A percentile compares a stretch with the other conserved stretches of the same genome.
phyloP scores from a whole-genome alignment of 2,113 vertebrate genomes.

The Ictalurus furcatus region DNA sequence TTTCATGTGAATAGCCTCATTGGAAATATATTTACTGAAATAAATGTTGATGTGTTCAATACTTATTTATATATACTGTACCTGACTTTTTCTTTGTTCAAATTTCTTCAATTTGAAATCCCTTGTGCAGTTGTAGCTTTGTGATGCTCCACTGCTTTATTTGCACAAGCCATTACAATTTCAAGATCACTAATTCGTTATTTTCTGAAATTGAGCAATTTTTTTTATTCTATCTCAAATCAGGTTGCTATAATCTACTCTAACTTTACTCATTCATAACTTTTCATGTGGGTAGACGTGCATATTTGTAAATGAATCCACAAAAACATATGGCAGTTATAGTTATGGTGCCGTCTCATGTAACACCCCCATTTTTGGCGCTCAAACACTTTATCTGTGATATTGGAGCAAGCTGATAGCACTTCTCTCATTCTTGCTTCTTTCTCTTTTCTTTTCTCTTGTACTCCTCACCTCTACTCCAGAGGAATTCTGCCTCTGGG shows the following conservation, averaged over 20 bases:
- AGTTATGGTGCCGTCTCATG: not conserved
- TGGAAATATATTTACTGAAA: too few relatives aligned
- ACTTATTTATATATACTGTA: not conserved
- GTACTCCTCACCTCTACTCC: slow-evolving; percentile 79
- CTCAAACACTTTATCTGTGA: not conserved
- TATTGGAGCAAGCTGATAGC: not conserved
- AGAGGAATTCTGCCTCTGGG: slow-evolving; percentile 92
- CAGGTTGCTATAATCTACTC: not conserved
- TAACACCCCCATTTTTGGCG: slow-evolving; percentile 51
- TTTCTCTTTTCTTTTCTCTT: slow-evolving; percentile 78
- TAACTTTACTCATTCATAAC: not conserved
- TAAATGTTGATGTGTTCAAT: too few relatives aligned
- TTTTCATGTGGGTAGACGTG: not conserved
- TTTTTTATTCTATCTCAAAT: not conserved
- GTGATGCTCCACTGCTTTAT: not conserved
- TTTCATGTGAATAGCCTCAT: too few relatives aligned
- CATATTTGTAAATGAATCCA: not conserved
- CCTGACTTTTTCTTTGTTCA: not conserved
- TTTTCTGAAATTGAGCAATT: not conserved
- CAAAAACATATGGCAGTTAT: not conserved
- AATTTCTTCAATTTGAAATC: not conserved
- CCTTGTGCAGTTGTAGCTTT: not conserved
- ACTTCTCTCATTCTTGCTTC: slow-evolving; percentile 57
- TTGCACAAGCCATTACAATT: not conserved
- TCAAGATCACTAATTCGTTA: not conserved